Percentiles rank a stretch among this genome's conserved stretches.
Evolutionary conservation across 1,140 invertebrate species (phyloP).

Genomic region (Macrostomum lignano): DNA sequence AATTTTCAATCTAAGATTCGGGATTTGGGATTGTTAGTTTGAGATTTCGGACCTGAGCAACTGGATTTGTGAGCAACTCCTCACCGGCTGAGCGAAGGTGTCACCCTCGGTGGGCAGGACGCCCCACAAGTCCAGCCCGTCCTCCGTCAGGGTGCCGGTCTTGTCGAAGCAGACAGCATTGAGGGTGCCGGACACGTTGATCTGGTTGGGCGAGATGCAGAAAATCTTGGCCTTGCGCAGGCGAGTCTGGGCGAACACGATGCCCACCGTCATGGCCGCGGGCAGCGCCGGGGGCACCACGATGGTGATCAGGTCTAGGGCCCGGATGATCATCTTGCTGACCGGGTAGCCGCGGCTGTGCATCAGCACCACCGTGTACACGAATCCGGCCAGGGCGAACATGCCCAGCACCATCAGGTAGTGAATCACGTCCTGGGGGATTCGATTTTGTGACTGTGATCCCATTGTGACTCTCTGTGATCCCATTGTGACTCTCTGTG

Average conservation of each 20-base stretch:
- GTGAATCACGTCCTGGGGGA: no score
- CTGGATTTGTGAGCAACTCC: no score
- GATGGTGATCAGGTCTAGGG: slow-evolving; percentile 69
- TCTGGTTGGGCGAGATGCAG: slow-evolving; percentile 59
- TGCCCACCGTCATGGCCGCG: slow-evolving; percentile 70
- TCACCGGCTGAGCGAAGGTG: slow-evolving; percentile 1
- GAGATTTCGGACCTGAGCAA: no score
- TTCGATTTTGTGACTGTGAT: no score
- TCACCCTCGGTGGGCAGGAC: slow-evolving; percentile 36
- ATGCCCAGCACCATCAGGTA: slow-evolving; percentile 43
- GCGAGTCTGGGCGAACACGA: slow-evolving; percentile 48
- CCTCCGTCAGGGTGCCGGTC: slow-evolving; percentile 75
- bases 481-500: no score
- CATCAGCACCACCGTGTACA: slow-evolving; percentile 55
- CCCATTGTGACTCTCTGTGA: no score
- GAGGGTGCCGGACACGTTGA: slow-evolving; percentile 64
- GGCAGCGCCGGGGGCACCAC: slow-evolving; percentile 70
- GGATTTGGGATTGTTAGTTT: no score
- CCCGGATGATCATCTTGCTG: slow-evolving; percentile 36
- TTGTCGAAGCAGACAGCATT: slow-evolving; percentile 85
- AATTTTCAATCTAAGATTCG: no score
- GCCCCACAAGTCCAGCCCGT: slow-evolving; percentile 66
- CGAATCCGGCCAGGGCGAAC: slow-evolving; percentile 45
- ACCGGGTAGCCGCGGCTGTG: slow-evolving; percentile 26
- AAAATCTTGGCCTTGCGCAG: slow-evolving; percentile 49